Evolutionary conservation across 2,113 vertebrate species (phyloP), one percentile per base, ranked within the genome.

Genomic region (Actenoides lindsayi): DNA sequence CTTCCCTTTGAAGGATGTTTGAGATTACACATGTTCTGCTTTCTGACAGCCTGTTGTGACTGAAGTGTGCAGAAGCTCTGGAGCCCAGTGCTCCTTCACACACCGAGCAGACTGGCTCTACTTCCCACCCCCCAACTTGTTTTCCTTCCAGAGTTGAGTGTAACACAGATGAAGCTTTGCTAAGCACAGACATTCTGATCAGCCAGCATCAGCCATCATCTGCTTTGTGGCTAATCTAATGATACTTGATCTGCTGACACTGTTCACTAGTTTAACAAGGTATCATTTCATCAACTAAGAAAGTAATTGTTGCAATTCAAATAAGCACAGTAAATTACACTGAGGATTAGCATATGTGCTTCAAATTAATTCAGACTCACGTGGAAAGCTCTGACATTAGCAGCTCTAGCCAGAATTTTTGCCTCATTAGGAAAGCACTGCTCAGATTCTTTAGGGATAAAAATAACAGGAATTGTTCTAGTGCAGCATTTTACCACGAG

Each of bases 261-360:
- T 82, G 39, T 67, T 95, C 76, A 63, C 48, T 80, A 70, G 57
- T 94, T 86, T 92, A 96, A 95, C 77, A 94, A 70, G 94, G 67
- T 74, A 83, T 41, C 71, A 93, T 90, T 92, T 93, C 46, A 94
- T 96, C 89, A 91, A 37, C 77, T 60, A 71, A 81, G 90, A 83
- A 93, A 92, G 76, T 74, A 85, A 91, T 85, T 83, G 82, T 65
- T 83, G 79, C 89, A 94, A 95, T 90, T 94, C 87, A 94, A 93
- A 69, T 62, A 87, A 88, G 70, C 60, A 86, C 65, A 91, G 67
- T 79, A 92, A 93, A 79, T 93, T 86, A 94, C 64, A 83, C 70
- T 70, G 74, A 64, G 62, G 65, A 94, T 96, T 93, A 96, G 44
- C 69, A 83, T 53, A 84, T 16, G 48, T 6, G 3, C 77, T 87